A percentile compares a stretch with the other conserved stretches of the same genome.
Evolutionary conservation across 2,888 invertebrate species (phyloP).

Genomic region (Hypena proboscidalis): DNA sequence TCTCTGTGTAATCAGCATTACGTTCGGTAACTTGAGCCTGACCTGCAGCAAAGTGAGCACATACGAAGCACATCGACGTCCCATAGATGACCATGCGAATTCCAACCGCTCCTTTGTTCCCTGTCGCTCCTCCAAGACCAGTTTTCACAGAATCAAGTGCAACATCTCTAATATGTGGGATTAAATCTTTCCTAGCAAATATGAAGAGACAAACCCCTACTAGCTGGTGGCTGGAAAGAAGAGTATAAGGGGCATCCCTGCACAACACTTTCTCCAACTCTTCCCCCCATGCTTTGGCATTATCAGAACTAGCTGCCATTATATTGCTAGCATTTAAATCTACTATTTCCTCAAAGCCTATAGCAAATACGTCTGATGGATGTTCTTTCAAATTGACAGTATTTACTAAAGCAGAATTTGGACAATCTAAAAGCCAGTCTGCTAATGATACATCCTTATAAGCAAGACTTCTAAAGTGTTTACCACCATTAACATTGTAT

Average conservation of each 20-base stretch:
- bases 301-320: slow-evolving; percentile 95
- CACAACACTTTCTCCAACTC: slow-evolving; percentile 97
- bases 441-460: slow-evolving; percentile 94
- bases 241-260: slow-evolving; percentile 94
- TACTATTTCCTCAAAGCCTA: slow-evolving; percentile 99
- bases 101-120: slow-evolving; percentile 98
- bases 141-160: slow-evolving; percentile 99
- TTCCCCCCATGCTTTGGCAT: slow-evolving; percentile 97
- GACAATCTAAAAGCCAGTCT: slow-evolving; percentile 96
- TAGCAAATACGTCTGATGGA: slow-evolving; percentile 97
- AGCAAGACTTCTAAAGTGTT: slow-evolving; percentile 98
- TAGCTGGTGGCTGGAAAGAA: slow-evolving; percentile 96
- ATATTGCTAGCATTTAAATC: slow-evolving; percentile 99
- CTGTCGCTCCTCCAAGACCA: slow-evolving; percentile 98
- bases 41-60: slow-evolving; percentile 99
- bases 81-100: slow-evolving; percentile 96
- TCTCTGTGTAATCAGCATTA: slow-evolving; percentile 98
- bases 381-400: slow-evolving; percentile 79
- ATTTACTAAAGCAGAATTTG: slow-evolving; percentile 80
- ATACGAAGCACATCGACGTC: slow-evolving; percentile 98
- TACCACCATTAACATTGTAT: slow-evolving; percentile 99
- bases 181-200: slow-evolving; percentile 95
- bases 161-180: slow-evolving; percentile 95
- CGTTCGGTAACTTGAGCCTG: slow-evolving; percentile 97
- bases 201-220: slow-evolving; percentile 99